Conservation (phyloP, 2,113 vertebrate species). For the Uria aalge region DNA sequence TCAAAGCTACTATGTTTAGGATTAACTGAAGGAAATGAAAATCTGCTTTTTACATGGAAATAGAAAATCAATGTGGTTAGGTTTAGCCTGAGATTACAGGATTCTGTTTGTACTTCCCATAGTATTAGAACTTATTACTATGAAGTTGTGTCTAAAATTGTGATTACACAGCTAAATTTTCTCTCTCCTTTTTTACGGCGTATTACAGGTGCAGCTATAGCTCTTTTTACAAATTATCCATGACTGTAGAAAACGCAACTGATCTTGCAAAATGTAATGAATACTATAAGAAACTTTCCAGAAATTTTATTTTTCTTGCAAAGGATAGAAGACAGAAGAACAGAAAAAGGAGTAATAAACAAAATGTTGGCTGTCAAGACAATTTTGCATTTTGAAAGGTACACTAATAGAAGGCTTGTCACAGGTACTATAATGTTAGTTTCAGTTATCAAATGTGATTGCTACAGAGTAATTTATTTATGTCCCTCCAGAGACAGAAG, state of each 20-base stretch:
- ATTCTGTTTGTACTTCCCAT: conserved; percentile 28
- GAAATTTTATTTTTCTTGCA: conserved; percentile 30
- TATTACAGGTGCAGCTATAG: neutral
- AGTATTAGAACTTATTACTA: conserved; percentile 31
- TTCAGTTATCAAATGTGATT: conserved; percentile 25
- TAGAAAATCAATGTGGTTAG: conserved; percentile 28
- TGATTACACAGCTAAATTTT: conserved; percentile 14
- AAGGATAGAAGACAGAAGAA: conserved; percentile 8
- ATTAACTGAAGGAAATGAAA: conserved; percentile 59
- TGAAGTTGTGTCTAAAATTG: conserved; percentile 23
- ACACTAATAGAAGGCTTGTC: conserved; percentile 21
- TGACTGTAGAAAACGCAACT: conserved; percentile 7
- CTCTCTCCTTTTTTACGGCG: neutral
- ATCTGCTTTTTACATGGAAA: conserved; percentile 30
- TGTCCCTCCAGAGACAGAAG: conserved; percentile 29
- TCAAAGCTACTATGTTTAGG: neutral
- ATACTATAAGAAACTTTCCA: neutral
- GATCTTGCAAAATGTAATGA: conserved; percentile 16
- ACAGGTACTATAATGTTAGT: conserved; percentile 17
- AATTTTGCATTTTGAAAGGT: conserved; percentile 54
- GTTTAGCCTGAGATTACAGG: conserved; percentile 28
- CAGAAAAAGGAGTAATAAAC: conserved; percentile 13
- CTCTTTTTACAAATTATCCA: neutral
- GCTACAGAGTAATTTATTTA: conserved; percentile 36
- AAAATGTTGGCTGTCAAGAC: neutral